Evolutionary conservation across 2,797 vertebrate species (phyloP).

Genomic region (Diceros bicornis): DNA sequence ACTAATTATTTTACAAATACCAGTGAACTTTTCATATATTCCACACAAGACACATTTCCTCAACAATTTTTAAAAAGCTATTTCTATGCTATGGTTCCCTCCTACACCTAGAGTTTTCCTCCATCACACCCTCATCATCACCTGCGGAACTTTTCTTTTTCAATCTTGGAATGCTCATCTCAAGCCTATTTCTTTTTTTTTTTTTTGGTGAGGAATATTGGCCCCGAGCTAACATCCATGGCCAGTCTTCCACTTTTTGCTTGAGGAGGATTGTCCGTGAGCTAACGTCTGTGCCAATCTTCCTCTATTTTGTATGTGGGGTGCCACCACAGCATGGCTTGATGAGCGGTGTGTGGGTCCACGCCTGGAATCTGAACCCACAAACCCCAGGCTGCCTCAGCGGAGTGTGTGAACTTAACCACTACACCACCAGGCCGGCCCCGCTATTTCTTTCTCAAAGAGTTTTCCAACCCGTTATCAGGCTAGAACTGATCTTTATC

Average conservation of each 20-base stretch:
- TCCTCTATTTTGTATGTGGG: too few relatives aligned
- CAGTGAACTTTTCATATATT: background rate
- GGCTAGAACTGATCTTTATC: background rate
- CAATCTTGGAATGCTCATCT: background rate
- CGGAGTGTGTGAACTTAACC: too few relatives aligned
- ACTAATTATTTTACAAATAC: conserved; percentile 2
- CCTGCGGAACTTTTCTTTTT: background rate
- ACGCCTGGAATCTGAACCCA: too few relatives aligned
- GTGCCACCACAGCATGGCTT: too few relatives aligned
- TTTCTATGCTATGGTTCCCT: background rate
- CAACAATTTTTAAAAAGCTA: background rate
- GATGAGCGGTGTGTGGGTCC: too few relatives aligned
- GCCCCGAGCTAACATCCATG: too few relatives aligned
- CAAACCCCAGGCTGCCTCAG: too few relatives aligned
- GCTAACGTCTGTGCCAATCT: too few relatives aligned
- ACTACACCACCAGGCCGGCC: too few relatives aligned
- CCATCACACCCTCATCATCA: background rate
- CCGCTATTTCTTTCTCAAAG: background rate
- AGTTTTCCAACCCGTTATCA: background rate
- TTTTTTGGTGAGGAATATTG: too few relatives aligned
- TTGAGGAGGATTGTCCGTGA: too few relatives aligned
- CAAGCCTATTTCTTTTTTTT: background rate
- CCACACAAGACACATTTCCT: background rate
- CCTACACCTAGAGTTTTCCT: background rate
- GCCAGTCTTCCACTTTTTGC: too few relatives aligned